Evolutionary conservation across 92 coral and sea anemone species (phyloP).

Genomic region (Metridium senile): DNA sequence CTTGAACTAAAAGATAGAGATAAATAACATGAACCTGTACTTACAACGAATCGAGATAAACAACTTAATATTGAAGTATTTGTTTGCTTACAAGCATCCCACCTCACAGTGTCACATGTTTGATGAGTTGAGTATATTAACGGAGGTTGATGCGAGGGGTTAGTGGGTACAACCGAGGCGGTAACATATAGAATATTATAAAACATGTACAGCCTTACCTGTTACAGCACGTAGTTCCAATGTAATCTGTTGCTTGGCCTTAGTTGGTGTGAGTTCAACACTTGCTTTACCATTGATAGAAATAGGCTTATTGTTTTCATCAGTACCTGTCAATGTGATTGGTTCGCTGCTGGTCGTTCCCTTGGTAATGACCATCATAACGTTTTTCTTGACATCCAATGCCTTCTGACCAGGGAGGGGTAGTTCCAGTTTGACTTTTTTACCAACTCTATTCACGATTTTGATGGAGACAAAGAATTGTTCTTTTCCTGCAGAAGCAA

Average conservation of each 20-base stretch:
- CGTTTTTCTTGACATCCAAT: conserved; percentile 58
- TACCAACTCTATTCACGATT: conserved; percentile 62
- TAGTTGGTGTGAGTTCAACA: conserved; percentile 7
- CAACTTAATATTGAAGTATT: not conserved
- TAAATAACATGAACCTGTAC: not conserved
- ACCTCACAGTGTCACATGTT: too few species aligned
- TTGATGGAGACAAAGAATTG: conserved; percentile 59
- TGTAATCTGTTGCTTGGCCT: not conserved
- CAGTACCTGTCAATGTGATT: conserved; percentile 45
- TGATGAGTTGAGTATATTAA: too few species aligned
- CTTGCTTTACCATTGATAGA: conserved; percentile 47
- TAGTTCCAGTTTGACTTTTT: conserved; percentile 45
- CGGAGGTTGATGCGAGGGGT: too few species aligned
- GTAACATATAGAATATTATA: too few species aligned
- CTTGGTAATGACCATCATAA: conserved; percentile 64
- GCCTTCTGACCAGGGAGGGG: conserved; percentile 53
- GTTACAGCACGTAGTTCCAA: not conserved
- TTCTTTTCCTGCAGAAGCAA: conserved; percentile 19
- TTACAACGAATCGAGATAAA: not conserved
- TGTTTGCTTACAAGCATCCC: too few species aligned
- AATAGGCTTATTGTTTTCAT: conserved; percentile 41
- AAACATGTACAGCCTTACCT: not conserved
- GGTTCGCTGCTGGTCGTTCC: conserved; percentile 66
- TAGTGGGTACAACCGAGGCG: too few species aligned
- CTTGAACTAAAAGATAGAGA: conserved; percentile 39